phyloP scores from a whole-genome alignment of 2,113 vertebrate species.

The Alectura lathami region DNA sequence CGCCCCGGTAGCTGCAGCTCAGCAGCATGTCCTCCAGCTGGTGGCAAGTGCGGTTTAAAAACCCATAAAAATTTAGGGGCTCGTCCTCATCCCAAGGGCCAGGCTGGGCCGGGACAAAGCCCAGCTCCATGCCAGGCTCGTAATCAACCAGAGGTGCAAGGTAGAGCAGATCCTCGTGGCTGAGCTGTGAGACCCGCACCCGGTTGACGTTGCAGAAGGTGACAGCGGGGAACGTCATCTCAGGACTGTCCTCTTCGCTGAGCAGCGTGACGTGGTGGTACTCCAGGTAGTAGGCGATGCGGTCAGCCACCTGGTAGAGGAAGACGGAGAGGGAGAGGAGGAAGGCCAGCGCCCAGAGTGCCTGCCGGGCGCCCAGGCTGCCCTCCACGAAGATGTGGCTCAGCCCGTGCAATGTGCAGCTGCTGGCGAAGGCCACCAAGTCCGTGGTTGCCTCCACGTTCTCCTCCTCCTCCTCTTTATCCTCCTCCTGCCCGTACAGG shows the following conservation, averaged over 20 bases:
- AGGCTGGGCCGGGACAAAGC: constrained; percentile 78
- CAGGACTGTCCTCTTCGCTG: constrained; percentile 80
- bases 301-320: constrained; percentile 89
- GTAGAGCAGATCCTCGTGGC: constrained; percentile 88
- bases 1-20: constrained; percentile 86
- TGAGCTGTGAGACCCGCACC: constrained; percentile 88
- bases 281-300: constrained; percentile 85
- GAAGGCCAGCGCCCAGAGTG: constrained; percentile 87
- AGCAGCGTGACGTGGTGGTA: constrained; percentile 90
- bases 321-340: constrained; percentile 86
- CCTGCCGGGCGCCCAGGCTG: constrained; percentile 83
- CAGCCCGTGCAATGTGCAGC: constrained; percentile 89
- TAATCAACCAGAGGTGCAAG: constrained; percentile 87
- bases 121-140: constrained; percentile 85
- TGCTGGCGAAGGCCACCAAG: constrained; percentile 84
- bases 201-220: constrained; percentile 94
- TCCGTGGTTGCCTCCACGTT: constrained; percentile 45
- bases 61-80: constrained; percentile 84
- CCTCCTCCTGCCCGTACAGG: constrained; percentile 52
- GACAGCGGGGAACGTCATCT: constrained; percentile 88
- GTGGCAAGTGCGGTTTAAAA: constrained; percentile 90
- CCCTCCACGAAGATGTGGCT: constrained; percentile 89
- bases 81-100: constrained; percentile 62
- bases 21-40: constrained; percentile 94
- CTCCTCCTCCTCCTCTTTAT: constrained; percentile 46